Conservation (phyloP, 2,888 invertebrate genomes). For the Blastobasis adustella region DNA sequence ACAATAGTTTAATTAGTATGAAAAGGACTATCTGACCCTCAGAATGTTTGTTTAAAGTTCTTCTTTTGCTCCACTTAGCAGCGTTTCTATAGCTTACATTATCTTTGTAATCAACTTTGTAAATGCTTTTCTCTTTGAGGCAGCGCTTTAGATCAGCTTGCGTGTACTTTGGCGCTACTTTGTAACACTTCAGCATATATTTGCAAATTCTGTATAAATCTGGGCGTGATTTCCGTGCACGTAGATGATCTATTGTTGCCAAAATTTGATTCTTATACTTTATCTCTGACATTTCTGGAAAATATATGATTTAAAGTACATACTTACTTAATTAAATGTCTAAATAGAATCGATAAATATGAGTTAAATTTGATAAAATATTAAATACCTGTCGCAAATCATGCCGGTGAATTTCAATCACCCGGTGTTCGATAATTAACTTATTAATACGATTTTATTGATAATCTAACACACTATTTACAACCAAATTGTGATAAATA, state of each 20-base stretch:
- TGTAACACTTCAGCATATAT: constrained; percentile 84
- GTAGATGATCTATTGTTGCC: constrained; percentile 89
- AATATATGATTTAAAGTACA: neutral
- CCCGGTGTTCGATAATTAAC: constrained; percentile 5
- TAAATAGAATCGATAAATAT: neutral
- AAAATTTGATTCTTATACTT: constrained; percentile 84
- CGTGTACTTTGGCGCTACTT: constrained; percentile 80
- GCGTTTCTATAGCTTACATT: constrained; percentile 90
- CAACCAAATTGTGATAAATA: too few species aligned
- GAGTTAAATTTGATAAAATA: constrained; percentile 11
- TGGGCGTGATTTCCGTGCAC: constrained; percentile 88
- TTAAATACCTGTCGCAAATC: constrained; percentile 53
- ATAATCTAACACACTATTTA: too few species aligned
- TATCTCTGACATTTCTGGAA: constrained; percentile 75
- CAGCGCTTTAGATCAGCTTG: constrained; percentile 83
- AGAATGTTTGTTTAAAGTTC: neutral
- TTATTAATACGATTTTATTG: too few species aligned
- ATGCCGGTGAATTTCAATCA: constrained; percentile 54
- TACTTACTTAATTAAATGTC: neutral
- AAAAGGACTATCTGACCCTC: too few species aligned
- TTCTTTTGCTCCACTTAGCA: constrained; percentile 78
- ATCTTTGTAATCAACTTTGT: constrained; percentile 91
- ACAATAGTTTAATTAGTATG: too few species aligned
- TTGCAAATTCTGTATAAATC: constrained; percentile 89
- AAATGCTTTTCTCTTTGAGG: constrained; percentile 82